Percentiles rank a stretch among this genome's conserved stretches.
These are phyloP conservation scores for Gila orcuttii DNA, from an alignment of 2,113 vertebrate genomes.

Conservation along the genomic window DNA sequence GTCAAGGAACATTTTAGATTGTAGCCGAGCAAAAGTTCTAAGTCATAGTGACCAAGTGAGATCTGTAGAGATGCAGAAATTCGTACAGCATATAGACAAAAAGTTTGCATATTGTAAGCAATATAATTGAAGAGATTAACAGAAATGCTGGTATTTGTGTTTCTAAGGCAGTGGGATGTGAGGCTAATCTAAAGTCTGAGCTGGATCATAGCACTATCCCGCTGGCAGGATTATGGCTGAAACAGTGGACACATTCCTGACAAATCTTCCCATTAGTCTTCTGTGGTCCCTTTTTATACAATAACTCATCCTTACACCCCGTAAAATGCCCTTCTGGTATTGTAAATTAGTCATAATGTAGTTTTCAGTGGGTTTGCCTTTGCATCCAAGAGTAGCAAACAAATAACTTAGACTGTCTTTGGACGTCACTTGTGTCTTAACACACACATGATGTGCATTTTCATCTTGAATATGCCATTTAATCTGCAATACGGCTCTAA, in stretches of 20 bases:
- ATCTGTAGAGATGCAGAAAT: background rate
- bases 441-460: background rate
- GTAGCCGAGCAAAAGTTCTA: background rate
- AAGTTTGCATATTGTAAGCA: background rate
- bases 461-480: background rate
- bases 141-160: slow-evolving; percentile 29
- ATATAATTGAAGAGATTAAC: background rate
- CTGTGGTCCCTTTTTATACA: background rate
- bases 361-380: background rate
- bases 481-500: background rate
- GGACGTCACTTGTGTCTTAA: background rate
- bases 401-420: background rate
- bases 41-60: slow-evolving; percentile 3
- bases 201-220: slow-evolving; percentile 19
- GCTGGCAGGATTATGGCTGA: slow-evolving; percentile 35
- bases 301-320: background rate
- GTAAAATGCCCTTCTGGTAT: background rate
- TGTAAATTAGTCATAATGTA: background rate
- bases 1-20: background rate
- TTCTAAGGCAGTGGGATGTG: slow-evolving; percentile 17
- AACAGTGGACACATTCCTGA: slow-evolving; percentile 17
- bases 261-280: slow-evolving; percentile 43
- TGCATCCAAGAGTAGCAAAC: background rate
- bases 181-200: slow-evolving; percentile 34
- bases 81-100: background rate